Conservation (phyloP, 2,113 vertebrate species). For the Excalfactoria chinensis region DNA sequence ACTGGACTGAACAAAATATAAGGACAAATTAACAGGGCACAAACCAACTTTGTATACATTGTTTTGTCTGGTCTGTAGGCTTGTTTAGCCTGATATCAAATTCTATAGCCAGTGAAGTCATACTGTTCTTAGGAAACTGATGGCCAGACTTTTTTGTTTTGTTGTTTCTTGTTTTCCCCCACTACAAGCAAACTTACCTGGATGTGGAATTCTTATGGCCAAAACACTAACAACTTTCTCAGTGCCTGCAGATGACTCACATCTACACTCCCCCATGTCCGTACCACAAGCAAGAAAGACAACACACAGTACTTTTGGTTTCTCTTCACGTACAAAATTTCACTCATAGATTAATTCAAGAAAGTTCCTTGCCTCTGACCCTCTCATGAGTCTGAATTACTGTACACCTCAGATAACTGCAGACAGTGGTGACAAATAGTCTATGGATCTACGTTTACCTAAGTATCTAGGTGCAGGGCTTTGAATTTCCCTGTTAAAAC, state of each 20-base stretch:
- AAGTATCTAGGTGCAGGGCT: not conserved
- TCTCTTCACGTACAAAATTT: not conserved
- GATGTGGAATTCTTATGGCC: not conserved
- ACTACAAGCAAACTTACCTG: not conserved
- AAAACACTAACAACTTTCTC: not conserved
- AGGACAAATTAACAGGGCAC: not conserved
- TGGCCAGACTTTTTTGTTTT: not conserved
- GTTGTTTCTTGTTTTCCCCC: not conserved
- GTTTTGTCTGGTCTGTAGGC: not conserved
- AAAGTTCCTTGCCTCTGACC: not conserved
- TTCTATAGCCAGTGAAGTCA: not conserved
- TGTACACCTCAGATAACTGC: not conserved
- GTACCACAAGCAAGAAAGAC: not conserved
- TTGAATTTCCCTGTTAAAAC: not conserved
- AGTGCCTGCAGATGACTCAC: not conserved
- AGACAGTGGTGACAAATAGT: not conserved
- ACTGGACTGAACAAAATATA: not conserved
- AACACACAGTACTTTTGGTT: not conserved
- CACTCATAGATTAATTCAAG: not conserved
- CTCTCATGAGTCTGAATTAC: not conserved
- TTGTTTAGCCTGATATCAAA: not conserved
- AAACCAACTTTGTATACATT: not conserved
- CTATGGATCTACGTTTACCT: not conserved
- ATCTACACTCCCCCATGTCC: not conserved
- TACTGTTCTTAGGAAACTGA: not conserved